Percentiles rank a stretch among this genome's conserved stretches.
These are phyloP conservation scores for Karalla daura DNA, from an alignment of 2,797 vertebrate species.

Conservation along the genomic window DNA sequence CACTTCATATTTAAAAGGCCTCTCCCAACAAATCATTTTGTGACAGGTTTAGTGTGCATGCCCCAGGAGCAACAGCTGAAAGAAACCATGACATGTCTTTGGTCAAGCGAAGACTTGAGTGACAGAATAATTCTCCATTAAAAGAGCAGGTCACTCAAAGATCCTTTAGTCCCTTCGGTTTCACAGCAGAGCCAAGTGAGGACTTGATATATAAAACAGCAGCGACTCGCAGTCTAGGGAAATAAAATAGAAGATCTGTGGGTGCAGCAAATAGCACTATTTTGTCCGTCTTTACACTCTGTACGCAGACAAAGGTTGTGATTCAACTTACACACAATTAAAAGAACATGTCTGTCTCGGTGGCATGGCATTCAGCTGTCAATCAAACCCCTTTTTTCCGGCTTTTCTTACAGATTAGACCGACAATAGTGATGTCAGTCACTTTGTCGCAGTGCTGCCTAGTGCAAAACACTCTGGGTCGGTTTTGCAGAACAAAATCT, in stretches of 20 bases:
- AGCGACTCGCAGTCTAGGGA: not conserved
- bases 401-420: not conserved
- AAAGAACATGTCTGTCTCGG: not conserved
- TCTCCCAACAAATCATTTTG: slow-evolving; percentile 59
- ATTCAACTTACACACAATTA: not conserved
- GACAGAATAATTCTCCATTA: slow-evolving; percentile 75
- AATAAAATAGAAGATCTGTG: not conserved
- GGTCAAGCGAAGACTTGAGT: slow-evolving; percentile 50
- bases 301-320: not conserved
- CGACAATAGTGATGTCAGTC: not conserved
- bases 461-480: too few species aligned
- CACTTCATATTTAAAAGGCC: slow-evolving; percentile 71
- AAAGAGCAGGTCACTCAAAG: slow-evolving; percentile 57
- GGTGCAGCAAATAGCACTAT: not conserved
- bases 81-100: slow-evolving; percentile 57
- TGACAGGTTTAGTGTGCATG: slow-evolving; percentile 61
- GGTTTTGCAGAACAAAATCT: too few species aligned
- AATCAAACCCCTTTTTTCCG: not conserved
- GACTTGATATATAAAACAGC: slow-evolving; percentile 18
- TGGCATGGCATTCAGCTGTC: not conserved
- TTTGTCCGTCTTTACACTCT: not conserved
- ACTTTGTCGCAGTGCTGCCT: too few species aligned
- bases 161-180: slow-evolving; percentile 35
- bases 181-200: slow-evolving; percentile 41
- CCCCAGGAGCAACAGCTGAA: slow-evolving; percentile 53